phyloP scores from a whole-genome alignment of 2,113 vertebrate species.

The Gnathonemus longibarbis region DNA sequence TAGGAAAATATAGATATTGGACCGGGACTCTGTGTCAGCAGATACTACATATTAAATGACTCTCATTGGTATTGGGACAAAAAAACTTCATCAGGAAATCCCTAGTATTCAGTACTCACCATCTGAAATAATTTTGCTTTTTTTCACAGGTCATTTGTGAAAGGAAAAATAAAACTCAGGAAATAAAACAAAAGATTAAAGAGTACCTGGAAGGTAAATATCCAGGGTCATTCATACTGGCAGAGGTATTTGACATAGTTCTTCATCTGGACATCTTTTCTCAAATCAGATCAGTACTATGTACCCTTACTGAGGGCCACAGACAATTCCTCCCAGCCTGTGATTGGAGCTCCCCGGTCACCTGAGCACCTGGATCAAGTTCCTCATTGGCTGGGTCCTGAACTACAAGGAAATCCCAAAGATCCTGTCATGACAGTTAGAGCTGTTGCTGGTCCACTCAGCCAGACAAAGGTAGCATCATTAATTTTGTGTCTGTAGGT shows the following conservation, averaged over 20 bases:
- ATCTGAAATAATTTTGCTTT: conserved; percentile 5
- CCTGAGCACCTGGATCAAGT: conserved; percentile 66
- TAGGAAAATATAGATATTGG: neutral
- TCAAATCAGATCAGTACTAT: conserved; percentile 74
- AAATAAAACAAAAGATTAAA: conserved; percentile 74
- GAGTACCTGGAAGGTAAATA: conserved; percentile 82
- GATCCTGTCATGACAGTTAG: conserved; percentile 79
- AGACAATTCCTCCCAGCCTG: conserved; percentile 79
- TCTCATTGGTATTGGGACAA: neutral
- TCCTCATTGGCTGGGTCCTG: conserved; percentile 37
- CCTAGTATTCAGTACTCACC: neutral
- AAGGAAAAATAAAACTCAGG: conserved; percentile 78
- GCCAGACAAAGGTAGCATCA: conserved; percentile 78
- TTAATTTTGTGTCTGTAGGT: neutral
- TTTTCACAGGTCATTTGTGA: conserved; percentile 83
- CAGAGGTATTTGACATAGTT: neutral
- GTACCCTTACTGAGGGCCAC: conserved; percentile 85
- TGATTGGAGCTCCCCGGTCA: conserved; percentile 83
- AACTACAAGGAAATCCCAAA: conserved; percentile 64
- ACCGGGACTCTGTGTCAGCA: neutral
- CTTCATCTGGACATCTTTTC: neutral
- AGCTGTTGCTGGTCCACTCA: conserved; percentile 86
- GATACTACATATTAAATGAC: neutral
- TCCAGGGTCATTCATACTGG: neutral
- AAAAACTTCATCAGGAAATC: neutral